Evolutionary conservation across 1,140 invertebrate species (phyloP).

Genomic region (Sycophila sp.): DNA sequence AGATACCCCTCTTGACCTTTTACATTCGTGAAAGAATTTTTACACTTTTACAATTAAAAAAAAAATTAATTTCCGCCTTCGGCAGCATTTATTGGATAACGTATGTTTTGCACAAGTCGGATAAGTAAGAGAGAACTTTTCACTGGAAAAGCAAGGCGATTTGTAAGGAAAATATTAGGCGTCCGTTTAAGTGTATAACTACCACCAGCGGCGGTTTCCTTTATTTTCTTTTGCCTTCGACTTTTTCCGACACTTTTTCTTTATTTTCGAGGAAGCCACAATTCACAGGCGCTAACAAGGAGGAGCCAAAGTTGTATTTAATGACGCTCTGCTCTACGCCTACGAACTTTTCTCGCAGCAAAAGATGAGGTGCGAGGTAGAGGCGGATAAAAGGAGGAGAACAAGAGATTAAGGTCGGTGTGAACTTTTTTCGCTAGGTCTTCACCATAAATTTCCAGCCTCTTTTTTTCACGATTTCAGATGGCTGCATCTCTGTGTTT

Average conservation of each 20-base stretch:
- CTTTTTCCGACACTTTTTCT: neutral
- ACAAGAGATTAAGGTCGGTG: slow-evolving; percentile 10
- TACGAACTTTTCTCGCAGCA: slow-evolving; percentile 9
- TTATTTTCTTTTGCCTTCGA: neutral
- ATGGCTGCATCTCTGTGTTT: neutral
- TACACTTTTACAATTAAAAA: too few species aligned
- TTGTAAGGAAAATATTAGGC: too few species aligned
- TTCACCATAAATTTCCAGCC: neutral
- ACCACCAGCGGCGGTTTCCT: neutral
- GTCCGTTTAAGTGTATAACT: neutral
- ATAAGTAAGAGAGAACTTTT: too few species aligned
- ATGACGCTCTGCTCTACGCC: slow-evolving; percentile 13
- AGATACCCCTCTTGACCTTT: too few species aligned
- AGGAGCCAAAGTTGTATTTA: slow-evolving; percentile 28
- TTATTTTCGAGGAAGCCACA: slow-evolving; percentile 22
- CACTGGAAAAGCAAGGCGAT: too few species aligned
- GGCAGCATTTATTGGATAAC: too few species aligned
- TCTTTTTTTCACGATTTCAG: neutral
- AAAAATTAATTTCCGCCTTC: too few species aligned
- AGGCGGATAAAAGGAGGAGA: slow-evolving; percentile 18
- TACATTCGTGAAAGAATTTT: too few species aligned
- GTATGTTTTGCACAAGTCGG: too few species aligned
- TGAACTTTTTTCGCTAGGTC: neutral
- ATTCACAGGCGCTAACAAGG: slow-evolving; percentile 25
- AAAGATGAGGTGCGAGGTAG: slow-evolving; percentile 23